Evolutionary conservation across 2,888 invertebrate genomes (phyloP), one percentile per base, ranked within the genome.

Genomic region (Microctonus hyperodae): DNA sequence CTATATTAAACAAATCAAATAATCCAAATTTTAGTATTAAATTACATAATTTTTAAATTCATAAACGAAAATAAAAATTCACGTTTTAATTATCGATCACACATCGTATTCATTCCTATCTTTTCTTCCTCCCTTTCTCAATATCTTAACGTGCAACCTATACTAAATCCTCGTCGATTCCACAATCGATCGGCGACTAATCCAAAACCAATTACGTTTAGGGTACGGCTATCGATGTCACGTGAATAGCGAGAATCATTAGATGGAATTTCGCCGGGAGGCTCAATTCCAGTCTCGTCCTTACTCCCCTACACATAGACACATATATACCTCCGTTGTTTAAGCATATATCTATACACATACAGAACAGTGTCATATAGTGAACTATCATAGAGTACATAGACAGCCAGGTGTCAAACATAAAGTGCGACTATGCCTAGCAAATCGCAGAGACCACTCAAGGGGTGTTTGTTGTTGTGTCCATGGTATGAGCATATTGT

Each of bases 121-220:
- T 3, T 28, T 7, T 28, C 28, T 28, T 28, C 3, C 28, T 28
- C 25, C 1, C 1, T 4, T 1, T n/a, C 31, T n/a, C 33, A 55
- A n/a, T 44, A 40, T 60, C 35, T 35, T 4, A 25, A 60, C 31
- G 33, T 33, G 20, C 25, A 2, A 48, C 16, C 13, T 44, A n/a
- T n/a, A 40, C 48, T 60, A 60, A 60, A 60, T 60, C 48, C 59
- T 31, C 44, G 44, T 60, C 48, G 48, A 60, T 60, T 48, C 44
- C 28, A 37, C 40, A 11, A 59, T 59, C 44, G 48, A 60, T 60
- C 31, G 56, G 20, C 20, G 11, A 20, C 59, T 60, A 60, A 60
- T 60, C 59, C 59, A 31, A 60, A 60, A 60, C 59, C 59, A 60
- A 60, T 60, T 60, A 55, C 28, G 55, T 31, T 31, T n/a, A 25